Conservation (phyloP, 2,113 vertebrate species). For the Naja naja region DNA sequence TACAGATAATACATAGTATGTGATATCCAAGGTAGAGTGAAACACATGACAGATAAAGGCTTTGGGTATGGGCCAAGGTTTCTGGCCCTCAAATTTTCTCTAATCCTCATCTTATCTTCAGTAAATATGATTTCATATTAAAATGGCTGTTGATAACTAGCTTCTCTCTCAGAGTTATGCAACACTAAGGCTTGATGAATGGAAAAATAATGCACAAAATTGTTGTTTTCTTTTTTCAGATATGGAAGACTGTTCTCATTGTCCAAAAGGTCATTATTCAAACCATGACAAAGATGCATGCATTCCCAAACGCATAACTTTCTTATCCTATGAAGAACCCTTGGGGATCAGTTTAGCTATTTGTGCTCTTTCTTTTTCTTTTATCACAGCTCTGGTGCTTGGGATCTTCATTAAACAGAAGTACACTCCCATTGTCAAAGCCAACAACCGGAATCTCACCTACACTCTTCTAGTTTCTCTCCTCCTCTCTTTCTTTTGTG, state of each 20-base stretch:
- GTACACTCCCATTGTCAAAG: background rate
- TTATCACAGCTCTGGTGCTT: background rate
- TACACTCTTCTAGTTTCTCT: background rate
- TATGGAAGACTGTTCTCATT: background rate
- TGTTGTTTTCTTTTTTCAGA: background rate
- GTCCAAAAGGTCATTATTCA: background rate
- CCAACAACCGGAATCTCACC: background rate
- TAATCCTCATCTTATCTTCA: background rate
- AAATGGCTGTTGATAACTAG: background rate
- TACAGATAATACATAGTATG: background rate
- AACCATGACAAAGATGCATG: background rate
- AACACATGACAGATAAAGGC: background rate
- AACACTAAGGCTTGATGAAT: background rate
- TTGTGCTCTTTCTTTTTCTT: background rate
- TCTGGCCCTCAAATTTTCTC: background rate
- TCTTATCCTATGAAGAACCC: background rate
- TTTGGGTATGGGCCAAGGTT: background rate
- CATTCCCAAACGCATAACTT: background rate
- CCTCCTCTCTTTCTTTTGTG: background rate
- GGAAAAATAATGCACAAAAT: background rate
- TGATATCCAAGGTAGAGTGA: background rate
- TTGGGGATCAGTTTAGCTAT: background rate
- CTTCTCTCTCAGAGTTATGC: background rate
- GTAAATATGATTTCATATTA: background rate
- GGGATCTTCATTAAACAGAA: background rate